Conservation (phyloP, 2,797 vertebrate species). For the Macrochelys suwanniensis region DNA sequence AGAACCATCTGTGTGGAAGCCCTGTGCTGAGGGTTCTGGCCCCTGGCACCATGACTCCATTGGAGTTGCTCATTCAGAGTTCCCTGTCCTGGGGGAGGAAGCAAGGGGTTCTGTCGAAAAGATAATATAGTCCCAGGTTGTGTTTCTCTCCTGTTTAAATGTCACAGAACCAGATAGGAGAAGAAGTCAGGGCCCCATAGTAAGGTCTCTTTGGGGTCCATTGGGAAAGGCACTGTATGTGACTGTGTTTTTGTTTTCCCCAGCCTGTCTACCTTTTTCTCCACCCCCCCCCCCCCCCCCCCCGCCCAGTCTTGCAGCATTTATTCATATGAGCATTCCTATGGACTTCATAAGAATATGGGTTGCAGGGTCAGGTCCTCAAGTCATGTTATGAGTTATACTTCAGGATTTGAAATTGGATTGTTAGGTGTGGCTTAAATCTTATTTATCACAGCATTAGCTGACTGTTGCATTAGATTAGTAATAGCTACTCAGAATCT, state of each 20-base stretch:
- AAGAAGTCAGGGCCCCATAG: not conserved
- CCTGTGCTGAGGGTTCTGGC: too few species aligned
- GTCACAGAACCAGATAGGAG: not conserved
- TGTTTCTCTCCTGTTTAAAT: not conserved
- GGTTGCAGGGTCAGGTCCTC: not conserved
- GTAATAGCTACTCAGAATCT: fast-evolving
- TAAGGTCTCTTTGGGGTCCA: not conserved
- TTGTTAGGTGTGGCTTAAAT: not conserved
- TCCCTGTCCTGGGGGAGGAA: not conserved
- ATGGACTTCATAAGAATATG: not conserved
- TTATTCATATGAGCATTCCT: not conserved
- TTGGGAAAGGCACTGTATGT: not conserved
- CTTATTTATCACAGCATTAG: not conserved
- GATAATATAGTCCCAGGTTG: not conserved
- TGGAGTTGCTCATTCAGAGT: not conserved
- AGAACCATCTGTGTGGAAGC: too few species aligned
- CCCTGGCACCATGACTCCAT: not conserved
- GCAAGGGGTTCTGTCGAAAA: not conserved
- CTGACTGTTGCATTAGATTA: not conserved
- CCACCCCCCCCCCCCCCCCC: not conserved
- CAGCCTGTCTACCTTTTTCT: not conserved
- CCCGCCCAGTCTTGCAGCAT: not conserved
- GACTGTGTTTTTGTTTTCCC: not conserved
- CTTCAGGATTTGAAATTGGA: not conserved
- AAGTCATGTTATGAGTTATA: not conserved